Evolutionary conservation across 2,113 vertebrate genomes (phyloP).

Genomic region (Propithecus coquereli): DNA sequence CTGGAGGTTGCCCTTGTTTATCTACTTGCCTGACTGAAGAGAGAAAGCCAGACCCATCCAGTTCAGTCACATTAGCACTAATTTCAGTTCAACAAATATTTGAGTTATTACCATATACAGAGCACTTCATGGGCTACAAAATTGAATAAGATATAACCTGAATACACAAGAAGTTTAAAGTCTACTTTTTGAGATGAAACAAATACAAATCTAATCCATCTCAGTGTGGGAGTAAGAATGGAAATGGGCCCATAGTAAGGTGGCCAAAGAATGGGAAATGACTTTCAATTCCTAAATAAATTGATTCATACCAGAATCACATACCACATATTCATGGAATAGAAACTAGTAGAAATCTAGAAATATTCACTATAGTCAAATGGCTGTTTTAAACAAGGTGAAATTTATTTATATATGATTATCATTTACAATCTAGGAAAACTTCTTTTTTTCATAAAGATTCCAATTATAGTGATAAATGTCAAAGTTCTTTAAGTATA

Average conservation of each 20-base stretch:
- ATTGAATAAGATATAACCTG: not conserved
- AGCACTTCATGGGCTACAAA: not conserved
- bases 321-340: not conserved
- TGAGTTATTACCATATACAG: not conserved
- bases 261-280: not conserved
- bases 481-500: not conserved
- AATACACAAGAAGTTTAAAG: not conserved
- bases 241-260: not conserved
- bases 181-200: not conserved
- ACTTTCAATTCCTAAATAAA: not conserved
- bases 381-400: constrained; percentile 14
- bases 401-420: constrained; percentile 27
- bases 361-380: constrained; percentile 9
- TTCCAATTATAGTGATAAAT: constrained; percentile 1
- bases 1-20: not conserved
- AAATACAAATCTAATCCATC: not conserved
- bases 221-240: not conserved
- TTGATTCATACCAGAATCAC: not conserved
- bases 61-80: constrained; percentile 4
- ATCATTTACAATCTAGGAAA: constrained; percentile 30
- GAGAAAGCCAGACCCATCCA: not conserved
- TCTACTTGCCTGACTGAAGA: not conserved
- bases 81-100: constrained; percentile 34
- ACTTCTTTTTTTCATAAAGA: not conserved
- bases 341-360: constrained; percentile 21